Evolutionary conservation across 1,140 invertebrate genomes (phyloP).

Genomic region (Pissodes strobi): DNA sequence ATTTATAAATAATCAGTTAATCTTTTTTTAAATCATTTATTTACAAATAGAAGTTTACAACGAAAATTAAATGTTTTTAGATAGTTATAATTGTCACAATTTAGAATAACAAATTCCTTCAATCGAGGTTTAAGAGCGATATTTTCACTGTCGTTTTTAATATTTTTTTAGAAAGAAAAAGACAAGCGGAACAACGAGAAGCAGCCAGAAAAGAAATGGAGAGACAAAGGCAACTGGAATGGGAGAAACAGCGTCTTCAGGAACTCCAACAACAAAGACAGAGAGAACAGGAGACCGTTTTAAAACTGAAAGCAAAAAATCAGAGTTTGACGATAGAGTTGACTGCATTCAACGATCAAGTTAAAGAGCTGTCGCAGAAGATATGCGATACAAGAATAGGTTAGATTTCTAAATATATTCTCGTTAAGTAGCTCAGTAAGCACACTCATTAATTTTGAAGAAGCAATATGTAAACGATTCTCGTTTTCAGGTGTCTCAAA

Average conservation of each 20-base stretch:
- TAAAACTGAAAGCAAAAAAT: slow-evolving; percentile 88
- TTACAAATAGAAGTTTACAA: too few relatives aligned
- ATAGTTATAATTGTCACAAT: too few relatives aligned
- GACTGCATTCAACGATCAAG: slow-evolving; percentile 67
- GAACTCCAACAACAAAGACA: slow-evolving; percentile 84
- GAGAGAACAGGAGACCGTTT: slow-evolving; percentile 84
- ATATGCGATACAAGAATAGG: slow-evolving; percentile 84
- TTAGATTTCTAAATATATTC: too few relatives aligned
- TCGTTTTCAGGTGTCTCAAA: slow-evolving; percentile 75
- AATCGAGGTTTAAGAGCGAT: too few relatives aligned
- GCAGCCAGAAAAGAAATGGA: slow-evolving; percentile 87
- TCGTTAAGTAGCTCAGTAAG: too few relatives aligned
- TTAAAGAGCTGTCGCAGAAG: slow-evolving; percentile 83
- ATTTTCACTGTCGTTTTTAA: neutral
- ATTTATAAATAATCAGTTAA: too few relatives aligned
- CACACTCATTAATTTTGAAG: too few relatives aligned
- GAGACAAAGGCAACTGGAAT: slow-evolving; percentile 91
- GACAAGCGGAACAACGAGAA: slow-evolving; percentile 79
- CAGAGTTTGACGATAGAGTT: slow-evolving; percentile 84
- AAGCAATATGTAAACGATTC: too few relatives aligned
- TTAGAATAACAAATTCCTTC: too few relatives aligned
- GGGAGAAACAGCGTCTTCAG: slow-evolving; percentile 89
- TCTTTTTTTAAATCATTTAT: too few relatives aligned
- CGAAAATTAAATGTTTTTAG: too few relatives aligned
- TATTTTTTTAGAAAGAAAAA: slow-evolving; percentile 61